Base-by-base conservation (phyloP, 2,888 invertebrate species). In the Troides helena region DNA sequence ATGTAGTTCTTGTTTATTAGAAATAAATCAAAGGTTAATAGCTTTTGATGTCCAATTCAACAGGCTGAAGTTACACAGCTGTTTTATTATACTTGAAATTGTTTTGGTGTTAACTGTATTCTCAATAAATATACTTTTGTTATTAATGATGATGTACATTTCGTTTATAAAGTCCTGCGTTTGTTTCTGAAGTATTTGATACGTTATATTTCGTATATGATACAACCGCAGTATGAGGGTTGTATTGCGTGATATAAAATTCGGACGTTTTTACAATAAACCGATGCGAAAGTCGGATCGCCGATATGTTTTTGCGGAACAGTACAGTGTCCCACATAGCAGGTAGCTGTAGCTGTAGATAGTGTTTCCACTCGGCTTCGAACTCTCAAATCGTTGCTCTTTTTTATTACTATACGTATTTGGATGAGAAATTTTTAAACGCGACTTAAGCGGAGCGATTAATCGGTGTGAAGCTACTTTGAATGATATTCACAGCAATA, bases 301-400 rank as follows among this genome's bases (percentile, higher is more conserved):
- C 36, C 36, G 61, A 65, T 69, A 57, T 65, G 56, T 62, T 69
- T 65, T 39, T 69, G 61, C 57, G 61, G 56, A 65, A 56, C 17
- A 61, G 21, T 61, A 17, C 65, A 17, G n/a, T 39, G 65, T 62
- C 36, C 61, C 65, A 65, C 65, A 65, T 69, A 21, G 36, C 12
- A 23, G 18, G 65, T 46, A 65, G 57, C 17, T 39, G 39, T 50
- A 50, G 50, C 61, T 64, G 64, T 64, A 43, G 43, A 46, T 23
- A 56, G 57, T 50, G 69, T 62, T 58, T 12, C 56, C 57, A 46
- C 59, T 64, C 62, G 50, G 50, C 50, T 12, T 14, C 50, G 50
- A 50, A 65, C 57, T n/a, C 10, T 46, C 30, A 18, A n/a, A 21
- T 36, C n/a, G 21, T 23, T 65, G 12, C 46, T 23, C 30, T 65